Percentiles rank a stretch among this genome's conserved stretches.
These are phyloP conservation scores for Drosophila sechellia DNA, from an alignment of 1,140 invertebrate species.

Conservation along the genomic window DNA sequence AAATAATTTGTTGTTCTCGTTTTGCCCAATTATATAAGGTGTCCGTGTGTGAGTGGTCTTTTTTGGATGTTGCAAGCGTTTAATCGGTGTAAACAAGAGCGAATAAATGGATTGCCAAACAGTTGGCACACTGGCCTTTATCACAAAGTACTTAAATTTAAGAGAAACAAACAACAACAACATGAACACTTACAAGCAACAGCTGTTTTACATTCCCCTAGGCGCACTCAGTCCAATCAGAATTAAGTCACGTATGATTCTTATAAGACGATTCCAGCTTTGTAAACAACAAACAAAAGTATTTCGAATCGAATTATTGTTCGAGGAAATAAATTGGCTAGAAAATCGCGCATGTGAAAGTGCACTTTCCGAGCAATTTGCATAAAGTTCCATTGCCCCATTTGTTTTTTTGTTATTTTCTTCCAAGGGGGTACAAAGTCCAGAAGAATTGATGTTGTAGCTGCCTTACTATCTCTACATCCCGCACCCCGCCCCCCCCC, in stretches of 20 bases:
- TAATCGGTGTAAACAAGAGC: conserved; percentile 20
- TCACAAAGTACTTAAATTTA: neutral
- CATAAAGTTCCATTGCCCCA: conserved; percentile 18
- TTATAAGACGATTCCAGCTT: conserved; percentile 1
- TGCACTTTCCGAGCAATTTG: conserved; percentile 8
- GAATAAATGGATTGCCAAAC: conserved; percentile 12
- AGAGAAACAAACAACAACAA: conserved; percentile 13
- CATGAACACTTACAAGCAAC: conserved; percentile 44
- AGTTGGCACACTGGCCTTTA: neutral
- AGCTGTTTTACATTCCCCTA: conserved; percentile 51
- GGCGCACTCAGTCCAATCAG: conserved; percentile 45
- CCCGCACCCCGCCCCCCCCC: neutral
- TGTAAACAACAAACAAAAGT: conserved; percentile 27
- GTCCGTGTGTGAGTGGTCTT: conserved; percentile 14
- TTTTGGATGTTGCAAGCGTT: conserved; percentile 18
- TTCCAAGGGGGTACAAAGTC: conserved; percentile 42
- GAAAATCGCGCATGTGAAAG: conserved; percentile 4
- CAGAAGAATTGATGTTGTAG: conserved; percentile 14
- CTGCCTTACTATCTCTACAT: conserved; percentile 20
- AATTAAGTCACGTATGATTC: conserved; percentile 45
- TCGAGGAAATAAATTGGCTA: neutral
- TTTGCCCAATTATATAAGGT: conserved; percentile 66
- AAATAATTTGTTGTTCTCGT: conserved; percentile 56
- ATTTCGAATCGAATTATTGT: neutral
- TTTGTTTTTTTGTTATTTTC: conserved; percentile 13